Evolutionary conservation across 2,113 vertebrate species (phyloP).

Genomic region (Ovis aries): DNA sequence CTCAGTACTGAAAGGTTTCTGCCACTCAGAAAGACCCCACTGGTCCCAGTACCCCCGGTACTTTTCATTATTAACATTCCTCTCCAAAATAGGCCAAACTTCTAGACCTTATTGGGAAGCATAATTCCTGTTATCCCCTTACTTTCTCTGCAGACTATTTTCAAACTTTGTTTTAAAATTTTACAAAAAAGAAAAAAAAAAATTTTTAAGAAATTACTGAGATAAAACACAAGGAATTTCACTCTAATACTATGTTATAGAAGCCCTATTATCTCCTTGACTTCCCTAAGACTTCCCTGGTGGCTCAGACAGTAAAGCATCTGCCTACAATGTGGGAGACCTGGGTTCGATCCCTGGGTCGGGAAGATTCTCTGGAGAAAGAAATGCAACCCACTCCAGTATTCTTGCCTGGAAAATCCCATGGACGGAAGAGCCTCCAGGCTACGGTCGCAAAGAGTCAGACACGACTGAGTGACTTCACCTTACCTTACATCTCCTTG

Average conservation of each 20-base stretch:
- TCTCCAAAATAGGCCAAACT: not conserved
- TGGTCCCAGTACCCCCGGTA: not conserved
- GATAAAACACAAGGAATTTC: not conserved
- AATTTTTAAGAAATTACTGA: not conserved
- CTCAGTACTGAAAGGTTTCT: not conserved
- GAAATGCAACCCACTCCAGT: too few relatives aligned
- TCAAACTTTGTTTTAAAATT: not conserved
- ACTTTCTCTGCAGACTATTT: not conserved
- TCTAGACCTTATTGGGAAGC: not conserved
- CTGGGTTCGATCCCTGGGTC: too few relatives aligned
- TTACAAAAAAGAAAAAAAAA: not conserved
- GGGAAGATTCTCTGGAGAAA: too few relatives aligned
- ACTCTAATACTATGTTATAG: not conserved
- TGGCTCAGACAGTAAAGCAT: too few relatives aligned
- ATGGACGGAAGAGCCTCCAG: too few relatives aligned
- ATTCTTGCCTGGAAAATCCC: too few relatives aligned
- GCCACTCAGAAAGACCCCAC: not conserved
- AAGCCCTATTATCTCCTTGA: not conserved
- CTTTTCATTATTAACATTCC: not conserved
- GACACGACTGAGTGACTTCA: too few relatives aligned
- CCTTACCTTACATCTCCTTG: not conserved
- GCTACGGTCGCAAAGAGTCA: rapidly evolving
- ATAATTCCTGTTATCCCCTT: not conserved
- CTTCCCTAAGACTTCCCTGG: too few relatives aligned
- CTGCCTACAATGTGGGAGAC: too few relatives aligned